Base-by-base conservation (phyloP, 2,797 vertebrate species). In the Enteromius fasciolatus region DNA sequence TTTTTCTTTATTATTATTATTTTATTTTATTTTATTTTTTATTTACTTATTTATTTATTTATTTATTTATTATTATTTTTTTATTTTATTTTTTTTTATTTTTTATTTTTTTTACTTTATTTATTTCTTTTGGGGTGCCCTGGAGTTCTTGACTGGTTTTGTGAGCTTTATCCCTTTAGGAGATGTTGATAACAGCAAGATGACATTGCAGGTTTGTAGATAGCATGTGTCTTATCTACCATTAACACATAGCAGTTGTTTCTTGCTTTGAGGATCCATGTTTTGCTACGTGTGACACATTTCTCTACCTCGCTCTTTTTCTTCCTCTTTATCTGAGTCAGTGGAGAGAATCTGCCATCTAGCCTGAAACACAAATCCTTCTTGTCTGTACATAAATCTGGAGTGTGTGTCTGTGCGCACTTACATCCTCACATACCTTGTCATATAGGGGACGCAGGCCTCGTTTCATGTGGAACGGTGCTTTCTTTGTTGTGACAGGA, bases 201-300 rank as follows among this genome's bases (percentile, higher is more conserved):
- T 59, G 39, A 7, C 78, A 80, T 54, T 28, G 44, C 50, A 44
- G 77, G 86, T 85, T 83, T 81, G 84, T 78, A 77, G 86, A 90
- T 90, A 89, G 89, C 80, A 80, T 66, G 57, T 54, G 41, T 84
- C 86, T 90, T 90, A 90, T 91, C 90, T 86, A 59, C 36, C 85
- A 73, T 72, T 78, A 89, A 86, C 88, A 91, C 83, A 89, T 86
- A 88, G 86, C 87, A 85, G 76, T 83, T 76, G 81, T 89, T 89
- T 64, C 25, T 44, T 17, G 5, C 61, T 83, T 67, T 75, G 84
- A 83, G 82, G 83, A 33, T 82, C 79, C 81, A 57, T 84, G 66
- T 84, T 72, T 82, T 78, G 59, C 23, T 70, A 20, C 17, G 12
- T 66, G 36, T 59, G 50, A 46, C 44, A 61, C 46, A 59, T 70